Conservation (phyloP, 2,113 vertebrate genomes). For the Cyanoramphus novaezelandiae region DNA sequence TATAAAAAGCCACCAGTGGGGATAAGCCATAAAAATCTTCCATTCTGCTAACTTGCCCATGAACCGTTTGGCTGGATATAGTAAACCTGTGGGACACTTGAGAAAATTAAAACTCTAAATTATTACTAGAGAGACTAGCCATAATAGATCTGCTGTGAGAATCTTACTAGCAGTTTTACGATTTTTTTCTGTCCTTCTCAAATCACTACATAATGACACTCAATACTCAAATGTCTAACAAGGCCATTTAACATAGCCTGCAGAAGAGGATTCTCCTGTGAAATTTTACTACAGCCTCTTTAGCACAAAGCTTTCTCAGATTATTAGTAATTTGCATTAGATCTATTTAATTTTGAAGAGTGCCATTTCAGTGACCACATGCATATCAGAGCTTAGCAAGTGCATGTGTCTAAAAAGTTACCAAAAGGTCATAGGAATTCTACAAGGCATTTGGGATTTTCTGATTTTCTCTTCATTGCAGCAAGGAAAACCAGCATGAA, state of each 20-base stretch:
- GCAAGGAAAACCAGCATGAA: background rate
- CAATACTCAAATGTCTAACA: constrained; percentile 61
- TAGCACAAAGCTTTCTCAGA: constrained; percentile 56
- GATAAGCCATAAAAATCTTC: constrained; percentile 43
- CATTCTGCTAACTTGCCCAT: constrained; percentile 18
- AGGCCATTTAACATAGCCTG: constrained; percentile 53
- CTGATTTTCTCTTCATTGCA: constrained; percentile 8
- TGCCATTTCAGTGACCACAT: constrained; percentile 52
- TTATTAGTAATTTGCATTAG: constrained; percentile 62
- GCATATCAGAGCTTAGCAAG: constrained; percentile 44
- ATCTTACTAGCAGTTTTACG: constrained; percentile 54
- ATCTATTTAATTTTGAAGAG: constrained; percentile 63
- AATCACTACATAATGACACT: constrained; percentile 64
- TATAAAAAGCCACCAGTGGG: constrained; percentile 6
- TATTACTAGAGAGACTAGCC: constrained; percentile 50
- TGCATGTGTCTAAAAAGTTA: constrained; percentile 53
- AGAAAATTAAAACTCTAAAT: constrained; percentile 73
- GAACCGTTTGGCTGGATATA: constrained; percentile 44
- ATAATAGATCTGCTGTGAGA: constrained; percentile 58
- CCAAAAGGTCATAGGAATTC: constrained; percentile 60
- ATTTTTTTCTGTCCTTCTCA: constrained; percentile 62
- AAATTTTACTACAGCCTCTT: constrained; percentile 68
- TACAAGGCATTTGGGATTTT: constrained; percentile 47
- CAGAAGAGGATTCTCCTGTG: constrained; percentile 57
- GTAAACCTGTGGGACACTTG: constrained; percentile 56